These are phyloP conservation scores for Formica aserva DNA, from an alignment of 2,888 invertebrate species.

Conservation along the genomic window DNA sequence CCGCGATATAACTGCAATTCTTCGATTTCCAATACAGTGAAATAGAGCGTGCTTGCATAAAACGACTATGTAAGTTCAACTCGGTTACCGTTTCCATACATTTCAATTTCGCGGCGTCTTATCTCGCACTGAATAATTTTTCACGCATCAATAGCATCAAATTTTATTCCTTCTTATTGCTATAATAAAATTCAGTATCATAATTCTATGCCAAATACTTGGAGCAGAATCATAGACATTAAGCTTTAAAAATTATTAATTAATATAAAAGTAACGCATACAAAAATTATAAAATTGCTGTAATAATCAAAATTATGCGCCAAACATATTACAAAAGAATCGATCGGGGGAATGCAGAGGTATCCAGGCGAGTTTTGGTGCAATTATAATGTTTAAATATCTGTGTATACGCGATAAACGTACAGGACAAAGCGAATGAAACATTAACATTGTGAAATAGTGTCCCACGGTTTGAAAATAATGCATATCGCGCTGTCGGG, in stretches of 20 bases:
- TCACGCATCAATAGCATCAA: slow-evolving; percentile 26
- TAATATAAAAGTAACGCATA: not conserved
- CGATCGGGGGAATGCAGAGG: not conserved
- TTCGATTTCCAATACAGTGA: slow-evolving; percentile 54
- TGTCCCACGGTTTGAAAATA: slow-evolving; percentile 13
- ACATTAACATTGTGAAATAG: slow-evolving; percentile 44
- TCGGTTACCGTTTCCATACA: slow-evolving; percentile 45
- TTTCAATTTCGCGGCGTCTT: slow-evolving; percentile 46
- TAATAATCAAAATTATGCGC: not conserved
- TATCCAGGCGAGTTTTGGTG: not conserved
- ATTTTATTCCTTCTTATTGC: slow-evolving; percentile 3
- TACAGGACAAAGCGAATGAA: not conserved
- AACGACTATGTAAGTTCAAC: slow-evolving; percentile 37
- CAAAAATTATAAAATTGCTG: not conserved
- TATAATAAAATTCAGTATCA: not conserved
- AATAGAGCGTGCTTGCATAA: slow-evolving; percentile 50
- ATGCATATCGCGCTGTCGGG: slow-evolving; percentile 6
- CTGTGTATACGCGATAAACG: not conserved
- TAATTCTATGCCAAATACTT: not conserved
- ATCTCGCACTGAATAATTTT: slow-evolving; percentile 49
- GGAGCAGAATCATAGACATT: not conserved
- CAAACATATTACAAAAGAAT: not conserved
- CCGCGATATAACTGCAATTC: slow-evolving; percentile 36
- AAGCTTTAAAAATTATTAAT: not conserved
- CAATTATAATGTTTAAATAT: slow-evolving; percentile 28